phyloP scores from a whole-genome alignment of 1,140 invertebrate genomes.

The Phocides pigmalion region DNA sequence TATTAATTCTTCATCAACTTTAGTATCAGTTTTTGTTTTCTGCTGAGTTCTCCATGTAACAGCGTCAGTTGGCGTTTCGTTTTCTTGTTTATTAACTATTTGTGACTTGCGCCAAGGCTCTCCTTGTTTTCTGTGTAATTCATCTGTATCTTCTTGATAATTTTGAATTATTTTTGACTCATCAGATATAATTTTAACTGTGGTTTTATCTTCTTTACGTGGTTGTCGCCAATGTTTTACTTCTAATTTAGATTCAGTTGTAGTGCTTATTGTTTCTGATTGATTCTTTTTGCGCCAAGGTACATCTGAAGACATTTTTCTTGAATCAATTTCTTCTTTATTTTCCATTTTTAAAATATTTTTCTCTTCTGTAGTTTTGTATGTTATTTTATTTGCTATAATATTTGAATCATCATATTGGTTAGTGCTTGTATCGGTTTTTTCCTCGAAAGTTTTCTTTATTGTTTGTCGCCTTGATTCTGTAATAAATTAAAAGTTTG shows the following conservation, averaged over 20 bases:
- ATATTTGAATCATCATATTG: constrained; percentile 39
- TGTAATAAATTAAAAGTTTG: constrained; percentile 52
- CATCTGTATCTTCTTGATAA: constrained; percentile 29
- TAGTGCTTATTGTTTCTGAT: constrained; percentile 25
- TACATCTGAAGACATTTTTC: constrained; percentile 44
- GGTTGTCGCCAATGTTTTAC: constrained; percentile 64
- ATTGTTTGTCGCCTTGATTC: constrained; percentile 49
- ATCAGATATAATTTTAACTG: constrained; percentile 35
- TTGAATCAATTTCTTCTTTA: constrained; percentile 58
- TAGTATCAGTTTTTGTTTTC: neutral
- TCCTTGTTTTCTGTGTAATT: constrained; percentile 44
- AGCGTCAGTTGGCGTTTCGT: neutral
- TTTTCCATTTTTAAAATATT: constrained; percentile 67
- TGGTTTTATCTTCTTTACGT: constrained; percentile 35
- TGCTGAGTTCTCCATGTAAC: too few relatives aligned
- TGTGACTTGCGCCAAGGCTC: constrained; percentile 25
- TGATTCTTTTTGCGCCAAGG: constrained; percentile 62
- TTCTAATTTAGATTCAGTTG: constrained; percentile 43
- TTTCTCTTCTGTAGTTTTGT: constrained; percentile 65
- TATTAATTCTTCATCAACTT: neutral
- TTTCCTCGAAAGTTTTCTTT: constrained; percentile 52
- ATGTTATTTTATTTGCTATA: constrained; percentile 44
- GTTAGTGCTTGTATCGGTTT: constrained; percentile 43
- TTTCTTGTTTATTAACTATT: constrained; percentile 19
- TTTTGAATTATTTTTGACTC: constrained; percentile 45